Conservation (phyloP, 2,797 vertebrate species). For the Pangasius macronema region DNA sequence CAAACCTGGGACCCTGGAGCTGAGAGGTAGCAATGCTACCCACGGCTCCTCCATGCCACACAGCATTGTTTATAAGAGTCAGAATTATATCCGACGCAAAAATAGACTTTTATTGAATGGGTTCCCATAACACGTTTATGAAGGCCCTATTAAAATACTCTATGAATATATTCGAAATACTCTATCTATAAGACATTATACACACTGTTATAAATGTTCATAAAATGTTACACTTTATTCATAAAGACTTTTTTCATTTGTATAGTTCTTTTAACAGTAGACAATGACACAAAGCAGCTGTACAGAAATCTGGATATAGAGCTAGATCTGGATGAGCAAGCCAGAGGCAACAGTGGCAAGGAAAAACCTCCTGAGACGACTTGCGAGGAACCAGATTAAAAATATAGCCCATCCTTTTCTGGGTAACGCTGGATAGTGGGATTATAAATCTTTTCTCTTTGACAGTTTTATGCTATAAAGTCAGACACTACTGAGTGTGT, state of each 20-base stretch:
- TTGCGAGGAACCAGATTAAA: slow-evolving; percentile 16
- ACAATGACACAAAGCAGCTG: background rate
- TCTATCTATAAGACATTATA: background rate
- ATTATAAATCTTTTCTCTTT: slow-evolving; percentile 3
- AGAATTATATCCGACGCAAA: background rate
- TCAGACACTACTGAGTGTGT: background rate
- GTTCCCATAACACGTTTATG: background rate
- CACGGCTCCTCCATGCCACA: background rate
- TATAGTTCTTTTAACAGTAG: background rate
- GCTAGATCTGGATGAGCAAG: background rate
- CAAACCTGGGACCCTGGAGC: background rate
- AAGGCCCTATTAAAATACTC: background rate
- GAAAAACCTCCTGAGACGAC: slow-evolving; percentile 15
- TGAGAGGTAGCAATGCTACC: background rate
- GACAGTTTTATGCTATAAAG: slow-evolving; percentile 9
- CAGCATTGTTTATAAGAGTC: background rate
- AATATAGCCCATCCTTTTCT: slow-evolving; percentile 11
- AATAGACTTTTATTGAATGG: background rate
- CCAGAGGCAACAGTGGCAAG: background rate
- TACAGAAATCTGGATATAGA: background rate
- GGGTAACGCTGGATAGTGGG: background rate
- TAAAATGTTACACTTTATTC: background rate
- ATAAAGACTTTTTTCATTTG: background rate
- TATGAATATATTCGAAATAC: background rate
- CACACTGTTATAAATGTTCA: background rate